Evolutionary conservation across 92 coral and sea anemone genomes (phyloP).

Genomic region (Heteractis magnifica): DNA sequence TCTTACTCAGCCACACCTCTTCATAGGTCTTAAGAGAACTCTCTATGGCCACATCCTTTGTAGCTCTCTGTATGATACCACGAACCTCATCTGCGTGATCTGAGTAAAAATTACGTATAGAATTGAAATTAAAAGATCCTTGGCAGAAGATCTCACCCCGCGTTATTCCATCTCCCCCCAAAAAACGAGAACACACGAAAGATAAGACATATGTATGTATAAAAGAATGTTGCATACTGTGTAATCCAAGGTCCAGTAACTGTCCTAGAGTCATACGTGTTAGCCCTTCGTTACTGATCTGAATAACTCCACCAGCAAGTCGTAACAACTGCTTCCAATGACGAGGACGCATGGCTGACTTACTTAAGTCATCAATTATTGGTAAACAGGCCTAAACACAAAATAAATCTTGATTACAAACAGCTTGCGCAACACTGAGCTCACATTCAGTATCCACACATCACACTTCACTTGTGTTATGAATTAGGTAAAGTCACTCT

Average conservation of each 20-base stretch:
- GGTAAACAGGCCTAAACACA: constrained; percentile 83
- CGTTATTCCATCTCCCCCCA: too few relatives aligned
- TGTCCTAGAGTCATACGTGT: constrained; percentile 99
- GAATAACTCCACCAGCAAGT: constrained; percentile 83
- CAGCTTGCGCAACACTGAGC: too few relatives aligned
- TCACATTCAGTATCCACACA: constrained; percentile 39
- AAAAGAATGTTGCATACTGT: constrained; percentile 56
- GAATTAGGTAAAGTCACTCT: neutral
- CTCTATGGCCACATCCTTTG: constrained; percentile 98
- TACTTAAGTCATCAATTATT: constrained; percentile 91
- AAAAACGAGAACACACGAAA: neutral
- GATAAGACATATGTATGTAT: neutral
- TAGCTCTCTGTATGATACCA: constrained; percentile 92
- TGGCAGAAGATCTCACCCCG: too few relatives aligned
- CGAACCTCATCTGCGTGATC: constrained; percentile 98
- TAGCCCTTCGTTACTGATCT: constrained; percentile 89
- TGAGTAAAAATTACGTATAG: constrained; percentile 7
- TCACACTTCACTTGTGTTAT: neutral
- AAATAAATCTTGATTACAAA: neutral
- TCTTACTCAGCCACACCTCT: constrained; percentile 99
- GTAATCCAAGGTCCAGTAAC: constrained; percentile 87
- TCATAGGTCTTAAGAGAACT: constrained; percentile 95
- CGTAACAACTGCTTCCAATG: constrained; percentile 99
- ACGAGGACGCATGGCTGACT: constrained; percentile 95
- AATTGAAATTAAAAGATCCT: too few relatives aligned